Percentiles rank a stretch among this genome's conserved stretches.
Evolutionary conservation across 2,888 invertebrate genomes (phyloP).

Genomic region (Pilophorus perplexus): DNA sequence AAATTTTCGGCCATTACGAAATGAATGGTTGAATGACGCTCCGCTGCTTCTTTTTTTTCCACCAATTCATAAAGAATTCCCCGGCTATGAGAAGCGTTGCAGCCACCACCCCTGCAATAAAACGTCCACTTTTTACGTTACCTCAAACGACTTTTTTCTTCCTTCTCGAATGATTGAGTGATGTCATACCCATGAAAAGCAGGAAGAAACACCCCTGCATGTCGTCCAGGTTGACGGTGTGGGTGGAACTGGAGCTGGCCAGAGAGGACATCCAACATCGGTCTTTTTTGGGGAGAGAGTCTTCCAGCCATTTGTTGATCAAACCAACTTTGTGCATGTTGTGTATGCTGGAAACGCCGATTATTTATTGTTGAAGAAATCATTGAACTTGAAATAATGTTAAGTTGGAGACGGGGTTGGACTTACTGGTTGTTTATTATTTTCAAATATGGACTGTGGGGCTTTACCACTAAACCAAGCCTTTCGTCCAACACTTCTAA

Average conservation of each 20-base stretch:
- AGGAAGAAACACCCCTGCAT: conserved; percentile 93
- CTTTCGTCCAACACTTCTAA: conserved; percentile 79
- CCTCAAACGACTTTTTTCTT: not conserved
- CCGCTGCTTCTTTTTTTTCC: conserved; percentile 53
- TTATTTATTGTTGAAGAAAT: not conserved
- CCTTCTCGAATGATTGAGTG: not conserved
- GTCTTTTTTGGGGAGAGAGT: conserved; percentile 74
- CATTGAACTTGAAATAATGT: too few species aligned
- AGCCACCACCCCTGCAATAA: conserved; percentile 56
- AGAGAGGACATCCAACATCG: conserved; percentile 68
- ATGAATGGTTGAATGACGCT: conserved; percentile 58
- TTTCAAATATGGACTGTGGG: conserved; percentile 72
- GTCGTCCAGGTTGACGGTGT: conserved; percentile 82
- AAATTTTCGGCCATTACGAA: conserved; percentile 49
- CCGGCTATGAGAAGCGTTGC: conserved; percentile 54
- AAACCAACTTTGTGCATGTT: conserved; percentile 81
- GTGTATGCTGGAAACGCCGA: conserved; percentile 61
- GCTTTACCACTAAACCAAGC: conserved; percentile 71
- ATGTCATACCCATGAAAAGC: conserved; percentile 65
- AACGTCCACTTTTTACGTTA: not conserved
- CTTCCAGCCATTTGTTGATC: conserved; percentile 76
- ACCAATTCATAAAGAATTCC: conserved; percentile 56
- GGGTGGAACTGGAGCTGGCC: conserved; percentile 70
- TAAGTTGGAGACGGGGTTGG: not conserved
- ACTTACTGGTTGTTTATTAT: conserved; percentile 77